phyloP scores from a whole-genome alignment of 2,797 vertebrate species.

The Arrhamphus sclerolepis region DNA sequence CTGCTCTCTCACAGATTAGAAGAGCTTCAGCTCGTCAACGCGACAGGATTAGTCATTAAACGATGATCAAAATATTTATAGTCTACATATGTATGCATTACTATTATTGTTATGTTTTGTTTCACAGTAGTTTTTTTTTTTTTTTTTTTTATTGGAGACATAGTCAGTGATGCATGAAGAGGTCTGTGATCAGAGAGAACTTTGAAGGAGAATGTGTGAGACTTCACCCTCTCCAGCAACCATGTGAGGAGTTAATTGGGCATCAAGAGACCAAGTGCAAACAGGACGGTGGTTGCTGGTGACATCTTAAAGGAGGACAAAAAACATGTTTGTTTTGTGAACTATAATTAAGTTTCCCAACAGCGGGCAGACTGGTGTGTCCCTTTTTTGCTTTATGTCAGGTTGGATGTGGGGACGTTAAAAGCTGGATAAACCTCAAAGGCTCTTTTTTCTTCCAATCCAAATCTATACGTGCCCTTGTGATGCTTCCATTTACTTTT shows the following conservation, averaged over 20 bases:
- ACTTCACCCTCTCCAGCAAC: not conserved
- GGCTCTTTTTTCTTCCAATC: not conserved
- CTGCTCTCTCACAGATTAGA: conserved; percentile 33
- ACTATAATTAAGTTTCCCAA: conserved; percentile 46
- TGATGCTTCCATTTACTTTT: too few relatives aligned
- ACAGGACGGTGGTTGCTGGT: conserved; percentile 25
- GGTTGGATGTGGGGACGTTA: conserved; percentile 11
- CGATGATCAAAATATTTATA: not conserved
- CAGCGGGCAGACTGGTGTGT: conserved; percentile 38
- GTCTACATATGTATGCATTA: too few relatives aligned
- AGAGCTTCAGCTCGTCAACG: conserved; percentile 6
- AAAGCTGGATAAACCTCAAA: not conserved
- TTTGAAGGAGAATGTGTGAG: not conserved
- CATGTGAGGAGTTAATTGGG: conserved; percentile 72
- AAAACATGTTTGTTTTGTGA: conserved; percentile 79
- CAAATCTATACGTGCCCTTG: not conserved
- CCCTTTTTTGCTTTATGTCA: conserved; percentile 26
- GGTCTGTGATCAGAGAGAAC: not conserved
- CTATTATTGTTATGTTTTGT: too few relatives aligned
- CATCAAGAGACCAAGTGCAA: conserved; percentile 67
- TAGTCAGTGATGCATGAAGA: not conserved
- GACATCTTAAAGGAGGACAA: conserved; percentile 46
- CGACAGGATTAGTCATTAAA: conserved; percentile 38
- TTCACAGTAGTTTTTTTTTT: too few relatives aligned
- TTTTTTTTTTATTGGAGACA: not conserved